A percentile compares a stretch with the other conserved stretches of the same genome.
Evolutionary conservation across 53 echinoderm and acorn worm species (phyloP).

Genomic region (Holothuria leucospilota): DNA sequence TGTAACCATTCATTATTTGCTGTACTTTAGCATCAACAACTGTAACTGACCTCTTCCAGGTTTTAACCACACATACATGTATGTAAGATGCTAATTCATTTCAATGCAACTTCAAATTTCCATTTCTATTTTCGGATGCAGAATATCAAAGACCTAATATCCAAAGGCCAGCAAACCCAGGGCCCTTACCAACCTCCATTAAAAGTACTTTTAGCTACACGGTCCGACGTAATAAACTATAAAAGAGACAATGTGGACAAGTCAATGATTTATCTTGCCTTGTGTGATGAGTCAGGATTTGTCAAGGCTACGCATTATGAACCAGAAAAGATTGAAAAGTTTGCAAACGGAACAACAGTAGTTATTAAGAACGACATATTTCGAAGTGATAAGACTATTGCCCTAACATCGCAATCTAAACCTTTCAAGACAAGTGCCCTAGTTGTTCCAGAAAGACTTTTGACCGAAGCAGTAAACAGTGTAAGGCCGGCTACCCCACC

Average conservation of each 20-base stretch:
- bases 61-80: no score
- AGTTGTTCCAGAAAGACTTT: background rate
- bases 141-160: conserved; percentile 6
- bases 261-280: background rate
- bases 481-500: conserved; percentile 16
- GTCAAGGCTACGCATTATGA: conserved; percentile 13
- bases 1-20: no score
- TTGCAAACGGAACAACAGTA: conserved; percentile 10
- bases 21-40: no score
- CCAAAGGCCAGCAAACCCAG: background rate
- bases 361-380: conserved; percentile 6
- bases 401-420: background rate
- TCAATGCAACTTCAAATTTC: no score
- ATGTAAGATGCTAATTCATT: no score
- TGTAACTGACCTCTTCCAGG: no score
- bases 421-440: conserved; percentile 9
- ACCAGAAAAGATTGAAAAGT: background rate
- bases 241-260: conserved; percentile 8
- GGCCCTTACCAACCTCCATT: conserved; percentile 5
- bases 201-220: background rate
- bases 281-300: background rate
- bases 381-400: background rate
- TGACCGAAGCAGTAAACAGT: background rate
- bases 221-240: background rate
- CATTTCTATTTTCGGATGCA: conserved; percentile 25